phyloP scores from a whole-genome alignment of 2,113 vertebrate genomes.

The Nothobranchius furzeri region DNA sequence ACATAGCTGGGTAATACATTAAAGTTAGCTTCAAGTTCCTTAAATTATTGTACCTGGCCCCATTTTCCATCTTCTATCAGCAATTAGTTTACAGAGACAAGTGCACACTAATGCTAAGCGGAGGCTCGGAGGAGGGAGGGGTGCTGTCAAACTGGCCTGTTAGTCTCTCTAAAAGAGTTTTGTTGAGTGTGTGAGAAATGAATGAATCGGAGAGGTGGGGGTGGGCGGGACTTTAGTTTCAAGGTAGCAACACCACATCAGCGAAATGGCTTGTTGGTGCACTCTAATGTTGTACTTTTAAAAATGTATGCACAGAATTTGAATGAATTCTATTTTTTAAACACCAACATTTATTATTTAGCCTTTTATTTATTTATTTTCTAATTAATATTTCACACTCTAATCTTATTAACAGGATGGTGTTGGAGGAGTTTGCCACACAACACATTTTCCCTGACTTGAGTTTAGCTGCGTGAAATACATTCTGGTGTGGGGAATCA shows the following conservation, averaged over 20 bases:
- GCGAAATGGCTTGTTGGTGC: slow-evolving; percentile 67
- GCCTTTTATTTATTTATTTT: slow-evolving; percentile 35
- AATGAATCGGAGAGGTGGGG: slow-evolving; percentile 5
- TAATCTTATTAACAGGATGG: slow-evolving; percentile 69
- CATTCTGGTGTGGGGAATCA: neutral
- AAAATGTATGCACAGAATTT: slow-evolving; percentile 70
- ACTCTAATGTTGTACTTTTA: slow-evolving; percentile 67
- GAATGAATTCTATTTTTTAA: slow-evolving; percentile 74
- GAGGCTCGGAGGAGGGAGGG: slow-evolving; percentile 9
- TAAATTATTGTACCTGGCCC: slow-evolving; percentile 77
- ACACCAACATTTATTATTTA: slow-evolving; percentile 78
- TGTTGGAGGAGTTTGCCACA: slow-evolving; percentile 49
- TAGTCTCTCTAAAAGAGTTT: slow-evolving; percentile 47
- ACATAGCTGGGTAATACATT: slow-evolving; percentile 74
- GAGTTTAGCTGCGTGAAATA: slow-evolving; percentile 40
- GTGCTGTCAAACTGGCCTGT: slow-evolving; percentile 57
- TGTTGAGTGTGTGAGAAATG: slow-evolving; percentile 16
- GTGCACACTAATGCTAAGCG: slow-evolving; percentile 51
- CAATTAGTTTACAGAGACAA: slow-evolving; percentile 60
- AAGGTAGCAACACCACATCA: slow-evolving; percentile 36
- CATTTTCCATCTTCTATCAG: slow-evolving; percentile 49
- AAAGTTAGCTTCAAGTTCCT: slow-evolving; percentile 73
- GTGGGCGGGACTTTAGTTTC: slow-evolving; percentile 38
- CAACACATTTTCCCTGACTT: slow-evolving; percentile 49
- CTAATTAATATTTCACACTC: slow-evolving; percentile 73